These are phyloP conservation scores for Nansenia antarctica DNA, from an alignment of 2,113 vertebrate species.

Conservation along the genomic window DNA sequence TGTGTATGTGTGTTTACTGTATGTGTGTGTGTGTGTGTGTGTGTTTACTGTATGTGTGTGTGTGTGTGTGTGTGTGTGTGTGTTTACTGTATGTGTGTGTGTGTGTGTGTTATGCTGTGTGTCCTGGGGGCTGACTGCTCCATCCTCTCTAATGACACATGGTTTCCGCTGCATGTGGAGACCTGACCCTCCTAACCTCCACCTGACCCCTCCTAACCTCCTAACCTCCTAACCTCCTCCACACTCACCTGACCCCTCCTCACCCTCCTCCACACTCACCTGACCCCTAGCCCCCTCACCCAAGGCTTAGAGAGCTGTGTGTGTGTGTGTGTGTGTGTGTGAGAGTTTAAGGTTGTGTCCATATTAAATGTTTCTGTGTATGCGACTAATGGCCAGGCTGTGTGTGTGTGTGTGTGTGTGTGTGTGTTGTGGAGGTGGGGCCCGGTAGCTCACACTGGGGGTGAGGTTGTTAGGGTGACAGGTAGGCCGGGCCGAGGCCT, in stretches of 20 bases:
- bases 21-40: slow-evolving; percentile 12
- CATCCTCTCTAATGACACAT: slow-evolving; percentile 66
- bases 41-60: slow-evolving; percentile 54
- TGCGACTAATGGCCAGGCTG: too few species aligned
- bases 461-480: slow-evolving; percentile 19
- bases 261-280: slow-evolving; percentile 15
- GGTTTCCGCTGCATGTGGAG: slow-evolving; percentile 67
- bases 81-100: not conserved
- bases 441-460: slow-evolving; percentile 10
- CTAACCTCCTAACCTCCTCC: too few species aligned
- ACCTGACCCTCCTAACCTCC: slow-evolving; percentile 63
- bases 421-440: slow-evolving; percentile 11
- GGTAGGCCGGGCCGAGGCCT: slow-evolving; percentile 16
- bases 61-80: slow-evolving; percentile 17
- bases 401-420: too few species aligned
- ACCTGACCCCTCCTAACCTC: slow-evolving; percentile 60
- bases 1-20: not conserved
- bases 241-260: slow-evolving; percentile 50
- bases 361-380: too few species aligned
- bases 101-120: slow-evolving; percentile 48
- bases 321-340: too few species aligned
- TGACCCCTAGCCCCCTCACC: too few species aligned
- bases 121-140: slow-evolving; percentile 57
- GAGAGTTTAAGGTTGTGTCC: too few species aligned
- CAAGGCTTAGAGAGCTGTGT: too few species aligned